Percentiles rank a stretch among this genome's conserved stretches.
Conservation (phyloP, 2,888 invertebrate genomes). For the Rhodophaea formosa region DNA sequence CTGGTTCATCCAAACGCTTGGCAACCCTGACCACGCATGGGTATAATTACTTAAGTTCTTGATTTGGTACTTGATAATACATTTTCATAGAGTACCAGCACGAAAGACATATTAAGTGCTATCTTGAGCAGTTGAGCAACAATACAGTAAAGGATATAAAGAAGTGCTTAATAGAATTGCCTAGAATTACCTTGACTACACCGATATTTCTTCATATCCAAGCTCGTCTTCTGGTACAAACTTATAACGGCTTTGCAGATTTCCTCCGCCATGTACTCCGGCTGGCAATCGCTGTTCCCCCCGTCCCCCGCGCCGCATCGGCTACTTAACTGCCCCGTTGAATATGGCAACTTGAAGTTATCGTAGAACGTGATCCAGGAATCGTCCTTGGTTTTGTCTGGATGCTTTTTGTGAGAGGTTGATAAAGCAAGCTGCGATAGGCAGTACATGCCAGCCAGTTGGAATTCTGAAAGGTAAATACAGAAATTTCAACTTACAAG, state of each 20-base stretch:
- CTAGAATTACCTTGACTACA: slow-evolving; percentile 49
- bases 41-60: too few relatives aligned
- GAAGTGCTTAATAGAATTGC: too few relatives aligned
- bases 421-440: slow-evolving; percentile 58
- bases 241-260: slow-evolving; percentile 55
- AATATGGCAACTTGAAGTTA: slow-evolving; percentile 47
- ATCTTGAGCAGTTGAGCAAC: too few relatives aligned
- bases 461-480: slow-evolving; percentile 53
- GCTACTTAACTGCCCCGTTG: slow-evolving; percentile 25
- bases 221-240: slow-evolving; percentile 47
- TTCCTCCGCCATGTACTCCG: slow-evolving; percentile 63
- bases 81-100: too few relatives aligned
- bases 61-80: too few relatives aligned
- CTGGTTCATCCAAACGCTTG: too few relatives aligned
- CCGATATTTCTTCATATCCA: slow-evolving; percentile 47
- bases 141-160: too few relatives aligned
- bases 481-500: slow-evolving; percentile 2
- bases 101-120: too few relatives aligned
- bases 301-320: slow-evolving; percentile 41
- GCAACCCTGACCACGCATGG: too few relatives aligned
- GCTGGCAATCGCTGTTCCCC: slow-evolving; percentile 51
- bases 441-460: slow-evolving; percentile 57
- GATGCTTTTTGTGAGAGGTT: slow-evolving; percentile 40
- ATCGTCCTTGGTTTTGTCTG: slow-evolving; percentile 45
- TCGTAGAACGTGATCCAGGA: slow-evolving; percentile 52